Evolutionary conservation across 2,888 invertebrate species (phyloP).

Genomic region (Pristionchus exspectatus): DNA sequence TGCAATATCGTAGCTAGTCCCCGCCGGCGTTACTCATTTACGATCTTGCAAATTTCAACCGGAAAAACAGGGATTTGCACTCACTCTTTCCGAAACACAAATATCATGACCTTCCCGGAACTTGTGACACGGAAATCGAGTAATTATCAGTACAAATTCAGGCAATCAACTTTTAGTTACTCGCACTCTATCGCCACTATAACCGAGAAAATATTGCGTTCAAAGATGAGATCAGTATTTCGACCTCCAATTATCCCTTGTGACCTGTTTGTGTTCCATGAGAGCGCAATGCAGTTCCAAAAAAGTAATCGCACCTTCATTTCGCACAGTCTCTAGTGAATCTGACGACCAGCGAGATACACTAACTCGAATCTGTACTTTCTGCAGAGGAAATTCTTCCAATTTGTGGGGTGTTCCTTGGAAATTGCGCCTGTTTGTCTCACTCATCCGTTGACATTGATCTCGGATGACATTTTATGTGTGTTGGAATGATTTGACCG

Average conservation of each 20-base stretch:
- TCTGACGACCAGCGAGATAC: neutral
- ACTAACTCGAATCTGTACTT: neutral
- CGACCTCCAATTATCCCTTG: neutral
- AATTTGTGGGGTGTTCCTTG: neutral
- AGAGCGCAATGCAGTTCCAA: too few relatives aligned
- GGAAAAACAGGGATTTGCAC: neutral
- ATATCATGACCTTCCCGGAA: neutral
- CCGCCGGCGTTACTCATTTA: neutral
- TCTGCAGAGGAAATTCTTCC: neutral
- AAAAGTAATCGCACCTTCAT: too few relatives aligned
- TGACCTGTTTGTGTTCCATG: neutral
- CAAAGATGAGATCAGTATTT: too few relatives aligned
- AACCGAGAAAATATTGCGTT: too few relatives aligned
- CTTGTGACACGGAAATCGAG: neutral
- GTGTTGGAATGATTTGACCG: neutral
- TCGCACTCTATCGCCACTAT: too few relatives aligned
- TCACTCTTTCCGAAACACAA: neutral
- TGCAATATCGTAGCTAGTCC: too few relatives aligned
- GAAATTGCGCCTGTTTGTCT: constrained; percentile 4
- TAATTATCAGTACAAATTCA: neutral
- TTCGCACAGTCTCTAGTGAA: too few relatives aligned
- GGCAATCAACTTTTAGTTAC: too few relatives aligned
- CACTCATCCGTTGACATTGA: neutral
- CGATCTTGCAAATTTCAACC: neutral
- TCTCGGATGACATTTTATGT: neutral